Evolutionary conservation across 2,797 vertebrate genomes (phyloP).

Genomic region (Falco biarmicus): DNA sequence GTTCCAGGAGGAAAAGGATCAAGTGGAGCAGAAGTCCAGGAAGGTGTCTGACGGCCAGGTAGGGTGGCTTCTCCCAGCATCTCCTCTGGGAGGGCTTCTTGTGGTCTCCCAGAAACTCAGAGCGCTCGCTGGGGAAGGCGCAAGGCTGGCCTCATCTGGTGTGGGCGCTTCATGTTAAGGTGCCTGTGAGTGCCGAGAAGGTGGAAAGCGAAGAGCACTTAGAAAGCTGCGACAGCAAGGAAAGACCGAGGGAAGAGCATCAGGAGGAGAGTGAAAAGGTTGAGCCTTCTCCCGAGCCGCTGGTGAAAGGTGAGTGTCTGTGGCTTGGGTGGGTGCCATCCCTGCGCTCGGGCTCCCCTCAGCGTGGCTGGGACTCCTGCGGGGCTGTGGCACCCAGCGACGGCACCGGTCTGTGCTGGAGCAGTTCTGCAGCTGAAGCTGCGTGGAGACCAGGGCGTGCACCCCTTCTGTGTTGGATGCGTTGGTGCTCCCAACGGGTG

Average conservation of each 20-base stretch:
- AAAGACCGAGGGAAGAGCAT: conserved; percentile 62
- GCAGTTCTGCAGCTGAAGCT: not conserved
- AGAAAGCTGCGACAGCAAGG: conserved; percentile 44
- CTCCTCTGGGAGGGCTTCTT: not conserved
- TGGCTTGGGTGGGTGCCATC: accelerated
- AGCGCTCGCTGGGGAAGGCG: not conserved
- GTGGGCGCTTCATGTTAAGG: not conserved
- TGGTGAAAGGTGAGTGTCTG: conserved; percentile 75
- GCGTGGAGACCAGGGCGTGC: not conserved
- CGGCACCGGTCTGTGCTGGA: not conserved
- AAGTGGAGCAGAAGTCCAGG: conserved; percentile 80
- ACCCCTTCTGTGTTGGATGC: not conserved
- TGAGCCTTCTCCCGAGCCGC: conserved; percentile 75
- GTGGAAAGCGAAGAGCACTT: conserved; percentile 57
- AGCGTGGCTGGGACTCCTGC: accelerated
- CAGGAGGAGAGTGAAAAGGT: conserved; percentile 81
- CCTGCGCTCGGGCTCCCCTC: accelerated
- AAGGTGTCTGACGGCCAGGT: conserved; percentile 85
- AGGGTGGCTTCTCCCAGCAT: not conserved
- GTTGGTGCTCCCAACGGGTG: not conserved
- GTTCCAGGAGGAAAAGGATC: conserved; percentile 87
- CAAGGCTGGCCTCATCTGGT: not conserved
- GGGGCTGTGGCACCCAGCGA: not conserved
- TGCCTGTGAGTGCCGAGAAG: conserved; percentile 36
- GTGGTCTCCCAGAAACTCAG: not conserved